Evolutionary conservation across 2,888 invertebrate species (phyloP).

Genomic region (Oscheius sp.): DNA sequence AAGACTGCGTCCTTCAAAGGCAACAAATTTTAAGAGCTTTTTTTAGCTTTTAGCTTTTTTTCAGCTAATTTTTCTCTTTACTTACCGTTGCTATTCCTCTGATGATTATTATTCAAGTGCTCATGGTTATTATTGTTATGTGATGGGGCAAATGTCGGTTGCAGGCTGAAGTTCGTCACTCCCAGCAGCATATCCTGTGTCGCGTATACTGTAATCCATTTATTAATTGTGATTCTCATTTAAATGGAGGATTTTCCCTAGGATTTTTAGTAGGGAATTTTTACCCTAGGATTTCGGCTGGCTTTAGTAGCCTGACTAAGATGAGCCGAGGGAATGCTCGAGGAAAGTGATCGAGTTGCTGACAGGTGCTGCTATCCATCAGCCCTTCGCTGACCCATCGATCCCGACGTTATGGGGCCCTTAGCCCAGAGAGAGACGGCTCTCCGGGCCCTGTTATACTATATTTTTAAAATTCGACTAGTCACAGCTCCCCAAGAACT

Average conservation of each 20-base stretch:
- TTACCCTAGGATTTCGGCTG: neutral
- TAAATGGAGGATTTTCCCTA: too few relatives aligned
- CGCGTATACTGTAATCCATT: conserved; percentile 34
- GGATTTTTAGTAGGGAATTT: too few relatives aligned
- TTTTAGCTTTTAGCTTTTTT: too few relatives aligned
- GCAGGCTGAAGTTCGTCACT: conserved; percentile 46
- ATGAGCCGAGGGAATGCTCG: neutral
- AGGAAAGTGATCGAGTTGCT: conserved; percentile 30
- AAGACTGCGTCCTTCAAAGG: conserved; percentile 47
- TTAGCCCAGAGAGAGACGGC: neutral
- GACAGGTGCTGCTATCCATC: conserved; percentile 40
- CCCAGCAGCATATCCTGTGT: conserved; percentile 52
- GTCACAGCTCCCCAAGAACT: neutral
- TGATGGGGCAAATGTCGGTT: conserved; percentile 41
- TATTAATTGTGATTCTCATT: neutral
- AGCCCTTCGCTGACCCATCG: conserved; percentile 30
- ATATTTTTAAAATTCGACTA: neutral
- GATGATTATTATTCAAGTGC: conserved; percentile 49
- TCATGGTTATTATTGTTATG: conserved; percentile 33
- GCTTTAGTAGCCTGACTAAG: neutral
- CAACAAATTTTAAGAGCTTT: too few relatives aligned
- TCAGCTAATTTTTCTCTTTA: too few relatives aligned
- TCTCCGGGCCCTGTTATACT: too few relatives aligned
- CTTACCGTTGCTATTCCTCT: conserved; percentile 49
- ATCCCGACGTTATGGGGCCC: conserved; percentile 16